Evolutionary conservation across 1,140 invertebrate species (phyloP), one percentile per base, ranked within the genome.

Genomic region (Leguminivora glycinivorella): DNA sequence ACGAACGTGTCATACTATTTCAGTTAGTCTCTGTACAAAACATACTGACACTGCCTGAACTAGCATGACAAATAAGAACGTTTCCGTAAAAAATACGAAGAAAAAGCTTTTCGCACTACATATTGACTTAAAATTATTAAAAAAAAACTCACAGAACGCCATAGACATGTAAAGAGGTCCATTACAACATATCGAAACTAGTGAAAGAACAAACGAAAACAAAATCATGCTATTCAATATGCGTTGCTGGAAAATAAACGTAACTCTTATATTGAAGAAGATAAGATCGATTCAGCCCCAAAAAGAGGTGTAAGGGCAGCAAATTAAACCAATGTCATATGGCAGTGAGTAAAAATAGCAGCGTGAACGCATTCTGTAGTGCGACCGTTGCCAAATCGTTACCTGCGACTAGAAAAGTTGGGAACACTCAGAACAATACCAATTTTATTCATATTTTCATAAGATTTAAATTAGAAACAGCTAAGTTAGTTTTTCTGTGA

Each of bases 291-390:
- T 24, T 1, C 10, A 63, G 5, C 1, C 14, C 58, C 25, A n/a
- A 63, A 63, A 63, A 17, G 58, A 17, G 58, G 31, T 63, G 31
- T 19, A 29, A 63, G 26, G 6, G 22, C 58, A 4, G 58, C 25
- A 63, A 31, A 29, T 31, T 5, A 63, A n/a, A 31, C 5, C 58
- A 63, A 29, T 63, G 58, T 34, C 58, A 63, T 31, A 63, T 63
- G 58, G 58, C 26, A 29, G 58, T 63, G 58, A n/a, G 58, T 63
- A 63, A 63, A 63, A 63, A 63, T 63, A 63, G 58, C 34, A 63
- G 6, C 58, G 58, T 63, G 58, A 63, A 63, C 58, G 58, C 58
- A 63, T 63, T 63, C 58, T 63, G 25, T 60, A 63, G 26, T 63
- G 26, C 26, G 58, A 29, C 17, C 58, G 58, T 22, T 63, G 58